Evolutionary conservation across 2,888 invertebrate genomes (phyloP), one percentile per base, ranked within the genome.

Genomic region (Clusia tigrina): DNA sequence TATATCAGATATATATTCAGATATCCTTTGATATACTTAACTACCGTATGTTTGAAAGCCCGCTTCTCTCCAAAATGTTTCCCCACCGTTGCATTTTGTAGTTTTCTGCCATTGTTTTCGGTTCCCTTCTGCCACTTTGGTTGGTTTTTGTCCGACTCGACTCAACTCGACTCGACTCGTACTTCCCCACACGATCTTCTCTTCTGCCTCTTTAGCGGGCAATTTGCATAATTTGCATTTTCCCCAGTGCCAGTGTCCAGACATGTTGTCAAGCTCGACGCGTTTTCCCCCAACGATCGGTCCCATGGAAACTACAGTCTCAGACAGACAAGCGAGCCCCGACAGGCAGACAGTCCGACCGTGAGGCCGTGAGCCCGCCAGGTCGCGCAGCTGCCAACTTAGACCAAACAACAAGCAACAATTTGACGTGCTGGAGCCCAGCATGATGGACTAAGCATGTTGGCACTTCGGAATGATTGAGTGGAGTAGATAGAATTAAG

Each of bases 191-290:
- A 48, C 46, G 32, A 10, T 46, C 37, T 37, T 48, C 23, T 54
- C 24, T 22, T 15, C 51, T 6, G 60, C 6, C 48, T 58, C 52
- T 25, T 38, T 60, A 57, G 60, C 54, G 61, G 58, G 64, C 65
- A 71, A 71, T 71, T 72, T 72, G 60, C 72, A 70, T 70, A 71
- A 67, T 72, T 67, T 68, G 42, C 60, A 58, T 60, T 63, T 55
- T 62, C 32, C 52, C 58, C 64, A 54, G 62, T 68, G 65, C 68
- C 71, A 63, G 60, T 58, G 62, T 38, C 56, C 55, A 62, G 48
- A 69, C 48, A 60, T 52, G 52, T 23, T 54, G 54, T 54, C 54
- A 23, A 25, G 22, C 10, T 24, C n/a, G 52, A 23, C n/a, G 52
- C 22, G 23, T n/a, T 24, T 23, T 52, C 24, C 52, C 52, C 22